A percentile compares a stretch with the other conserved stretches of the same genome.
These are phyloP conservation scores for Netelia virgata DNA, from an alignment of 2,888 invertebrate species.

Conservation along the genomic window DNA sequence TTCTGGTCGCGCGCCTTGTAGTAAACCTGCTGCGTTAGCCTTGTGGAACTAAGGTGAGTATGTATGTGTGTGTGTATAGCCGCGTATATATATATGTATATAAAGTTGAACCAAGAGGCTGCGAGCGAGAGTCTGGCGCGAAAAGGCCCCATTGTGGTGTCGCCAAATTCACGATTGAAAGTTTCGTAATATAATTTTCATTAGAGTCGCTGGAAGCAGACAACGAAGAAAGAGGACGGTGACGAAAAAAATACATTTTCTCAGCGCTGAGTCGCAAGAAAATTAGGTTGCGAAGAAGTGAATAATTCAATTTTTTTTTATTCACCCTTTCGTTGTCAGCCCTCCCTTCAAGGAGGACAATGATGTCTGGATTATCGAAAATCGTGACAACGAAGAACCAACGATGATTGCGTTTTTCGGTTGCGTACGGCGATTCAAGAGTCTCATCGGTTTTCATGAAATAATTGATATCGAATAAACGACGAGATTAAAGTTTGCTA, in stretches of 20 bases:
- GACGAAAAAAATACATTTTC: neutral
- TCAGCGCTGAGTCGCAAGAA: neutral
- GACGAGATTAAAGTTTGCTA: neutral
- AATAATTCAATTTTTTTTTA: neutral
- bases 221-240: neutral
- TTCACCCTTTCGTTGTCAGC: neutral
- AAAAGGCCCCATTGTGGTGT: slow-evolving; percentile 43
- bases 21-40: slow-evolving; percentile 21
- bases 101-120: slow-evolving; percentile 50
- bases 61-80: neutral
- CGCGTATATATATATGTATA: slow-evolving; percentile 8
- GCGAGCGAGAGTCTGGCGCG: slow-evolving; percentile 9
- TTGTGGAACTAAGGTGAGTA: neutral
- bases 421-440: neutral
- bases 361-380: no score
- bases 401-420: neutral
- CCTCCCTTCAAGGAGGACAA: no score
- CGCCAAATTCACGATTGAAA: slow-evolving; percentile 44
- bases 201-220: slow-evolving; percentile 6
- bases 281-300: neutral
- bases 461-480: neutral
- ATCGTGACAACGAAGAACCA: no score
- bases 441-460: neutral
- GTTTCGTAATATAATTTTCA: slow-evolving; percentile 48
- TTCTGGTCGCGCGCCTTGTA: slow-evolving; percentile 46